These are phyloP conservation scores for Molossus molossus DNA, from an alignment of 2,797 vertebrate species.

Conservation along the genomic window DNA sequence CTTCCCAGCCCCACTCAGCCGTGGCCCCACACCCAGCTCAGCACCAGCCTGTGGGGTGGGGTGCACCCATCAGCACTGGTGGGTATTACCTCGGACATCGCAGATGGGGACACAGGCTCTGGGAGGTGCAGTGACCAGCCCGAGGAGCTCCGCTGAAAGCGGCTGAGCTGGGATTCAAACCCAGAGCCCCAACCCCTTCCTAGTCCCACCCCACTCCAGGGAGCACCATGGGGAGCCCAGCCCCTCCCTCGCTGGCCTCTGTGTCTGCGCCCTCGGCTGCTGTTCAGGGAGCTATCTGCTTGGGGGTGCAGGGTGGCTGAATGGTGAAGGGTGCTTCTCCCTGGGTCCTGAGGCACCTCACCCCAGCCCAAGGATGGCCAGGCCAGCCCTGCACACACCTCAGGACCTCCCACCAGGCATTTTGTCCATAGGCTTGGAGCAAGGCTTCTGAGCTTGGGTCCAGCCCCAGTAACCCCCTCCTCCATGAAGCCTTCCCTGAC, in stretches of 20 bases:
- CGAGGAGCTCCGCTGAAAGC: fast-evolving
- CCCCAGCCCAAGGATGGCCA: neutral
- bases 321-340: fast-evolving
- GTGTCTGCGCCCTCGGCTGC: fast-evolving
- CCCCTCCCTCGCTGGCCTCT: neutral
- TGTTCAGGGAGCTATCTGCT: neutral
- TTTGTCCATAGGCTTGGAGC: neutral
- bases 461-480: neutral
- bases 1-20: neutral
- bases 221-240: neutral
- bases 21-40: fast-evolving
- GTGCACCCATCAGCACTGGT: fast-evolving
- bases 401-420: fast-evolving
- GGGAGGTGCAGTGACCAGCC: too few relatives aligned
- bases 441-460: neutral
- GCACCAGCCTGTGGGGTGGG: neutral
- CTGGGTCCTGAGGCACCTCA: neutral
- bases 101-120: neutral
- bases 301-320: neutral
- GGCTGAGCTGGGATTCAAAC: fast-evolving
- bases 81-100: fast-evolving
- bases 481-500: neutral
- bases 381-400: neutral
- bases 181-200: fast-evolving
- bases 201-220: fast-evolving